Evolutionary conservation across 1,140 invertebrate genomes (phyloP), one percentile per base, ranked within the genome.

Genomic region (Chelonus insularis): DNA sequence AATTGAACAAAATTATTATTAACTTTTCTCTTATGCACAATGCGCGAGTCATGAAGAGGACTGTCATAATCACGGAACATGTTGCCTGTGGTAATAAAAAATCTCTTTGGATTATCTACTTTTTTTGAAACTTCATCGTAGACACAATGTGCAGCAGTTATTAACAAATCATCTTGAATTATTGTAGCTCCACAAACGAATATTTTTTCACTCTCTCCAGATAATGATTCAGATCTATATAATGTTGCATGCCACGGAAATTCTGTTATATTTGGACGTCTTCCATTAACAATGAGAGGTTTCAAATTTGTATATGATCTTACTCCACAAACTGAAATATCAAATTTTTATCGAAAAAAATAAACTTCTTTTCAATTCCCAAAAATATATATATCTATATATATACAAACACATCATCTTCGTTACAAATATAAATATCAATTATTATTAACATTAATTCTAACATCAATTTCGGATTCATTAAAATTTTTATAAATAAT

Each of bases 171-270:
- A 0, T 70, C 59, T 7, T 69, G 66, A 23, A 82, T 74, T 11
- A 82, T 77, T 4, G 78, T 74, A 14, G 77, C 75, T 16, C 78
- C 78, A 45, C 80, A 82, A 14, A 72, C 69, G 25, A 75, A 80
- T 37, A 68, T 23, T 48, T 79, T 79, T 11, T 64, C 18, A 1
- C 12, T n/a, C n/a, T n/a, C 43, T 11, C 4, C 16, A 1, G 34
- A n/a, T n/a, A n/a, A 8, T 29, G 0, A 9, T 1, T 63, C 50
- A 1, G 52, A 14, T 52, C 21, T 64, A 14, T 81, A 82, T 4
- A 82, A 39, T 11, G 78, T 75, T 4, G 72, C 78, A 20, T 81
- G 78, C 79, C 79, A 82, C 2, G 78, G 78, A 50, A 82, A 79
- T 20, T 79, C 73, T 0, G 57, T 64, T n/a, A 78, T 62, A 4